These are phyloP conservation scores for Lagorchestes hirsutus DNA, from an alignment of 2,797 vertebrate species.

Conservation along the genomic window DNA sequence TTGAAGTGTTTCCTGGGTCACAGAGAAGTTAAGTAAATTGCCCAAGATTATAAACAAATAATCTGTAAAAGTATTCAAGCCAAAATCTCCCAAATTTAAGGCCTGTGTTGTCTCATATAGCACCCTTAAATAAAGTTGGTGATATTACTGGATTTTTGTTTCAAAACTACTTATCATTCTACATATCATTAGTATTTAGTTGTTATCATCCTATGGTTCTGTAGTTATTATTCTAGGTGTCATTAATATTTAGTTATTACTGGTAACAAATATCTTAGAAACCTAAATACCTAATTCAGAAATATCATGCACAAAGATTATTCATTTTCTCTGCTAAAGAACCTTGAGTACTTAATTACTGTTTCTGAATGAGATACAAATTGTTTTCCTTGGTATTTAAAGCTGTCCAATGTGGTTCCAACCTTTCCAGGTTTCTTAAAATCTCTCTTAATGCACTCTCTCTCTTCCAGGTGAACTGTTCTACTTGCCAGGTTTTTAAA, in stretches of 20 bases:
- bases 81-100: not conserved
- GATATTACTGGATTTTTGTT: not conserved
- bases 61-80: not conserved
- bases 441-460: not conserved
- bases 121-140: not conserved
- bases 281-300: not conserved
- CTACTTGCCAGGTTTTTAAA: not conserved
- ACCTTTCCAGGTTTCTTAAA: not conserved
- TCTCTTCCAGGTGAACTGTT: not conserved
- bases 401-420: not conserved
- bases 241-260: not conserved
- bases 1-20: not conserved
- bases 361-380: not conserved
- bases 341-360: not conserved
- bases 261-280: not conserved
- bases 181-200: not conserved
- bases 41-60: not conserved
- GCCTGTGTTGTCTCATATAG: not conserved
- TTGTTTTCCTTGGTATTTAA: not conserved
- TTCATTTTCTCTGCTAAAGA: not conserved
- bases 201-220: not conserved
- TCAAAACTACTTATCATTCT: not conserved
- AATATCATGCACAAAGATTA: not conserved
- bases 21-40: not conserved
- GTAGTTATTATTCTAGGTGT: not conserved